Base-by-base conservation (phyloP, 2,797 vertebrate species). In the Danio aesculapii region DNA sequence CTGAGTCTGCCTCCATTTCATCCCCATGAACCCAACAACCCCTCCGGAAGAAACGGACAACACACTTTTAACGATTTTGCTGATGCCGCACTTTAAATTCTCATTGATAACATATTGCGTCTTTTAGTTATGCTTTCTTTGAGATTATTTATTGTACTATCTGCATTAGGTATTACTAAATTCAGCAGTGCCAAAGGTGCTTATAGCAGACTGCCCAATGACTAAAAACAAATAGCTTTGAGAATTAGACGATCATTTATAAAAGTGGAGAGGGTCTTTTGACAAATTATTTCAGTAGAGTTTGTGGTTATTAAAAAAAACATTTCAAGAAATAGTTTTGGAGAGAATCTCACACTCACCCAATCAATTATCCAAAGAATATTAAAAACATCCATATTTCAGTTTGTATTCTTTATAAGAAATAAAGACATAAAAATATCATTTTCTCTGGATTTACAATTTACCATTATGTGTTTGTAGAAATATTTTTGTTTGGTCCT, bases 1-100 rank as follows among this genome's bases (percentile, higher is more conserved):
- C 78, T 73, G 19, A 30, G 75, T 79, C 47, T 69, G 75, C 81
- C n/a, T 87, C 84, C 76, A 82, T 77, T 81, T 82, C 82, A 82
- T 87, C 69, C 59, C 58, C 6, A 77, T 30, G 68, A 84, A 87
- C 84, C 46, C 84, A 77, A 9, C 83, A 82, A 82, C 84, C 84
- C 58, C 1, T 14, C 12, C 10, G 47, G 49, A 72, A 73, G 49
- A 66, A 83, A 44, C 14, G 16, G 71, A 77, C n/a, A 62, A 21
- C 64, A 41, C 41, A 68, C 55, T 68, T 30, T 30, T 46, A 46
- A 53, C 14, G 39, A 52, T 62, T 74, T 59, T 64, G 69, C 71
- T 70, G 39, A 70, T 55, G 43, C 66, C n/a, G 13, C 70, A 39
- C 63, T 78, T 85, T 50, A 49, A 58, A 66, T 84, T 69, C 44